phyloP scores from a whole-genome alignment of 2,888 invertebrate genomes.

The Eremobia ochroleuca region DNA sequence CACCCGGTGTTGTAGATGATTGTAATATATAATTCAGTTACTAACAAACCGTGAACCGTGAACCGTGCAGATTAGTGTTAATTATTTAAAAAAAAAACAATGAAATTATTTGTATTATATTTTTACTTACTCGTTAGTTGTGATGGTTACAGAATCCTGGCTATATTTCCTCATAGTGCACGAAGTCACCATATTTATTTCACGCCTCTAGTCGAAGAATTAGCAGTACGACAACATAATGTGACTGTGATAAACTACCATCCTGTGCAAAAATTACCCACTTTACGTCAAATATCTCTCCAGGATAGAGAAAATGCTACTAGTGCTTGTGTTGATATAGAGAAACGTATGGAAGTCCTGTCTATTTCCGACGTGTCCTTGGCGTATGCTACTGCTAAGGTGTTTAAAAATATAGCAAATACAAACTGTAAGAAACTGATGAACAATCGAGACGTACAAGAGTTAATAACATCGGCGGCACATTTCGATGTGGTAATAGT shows the following conservation, averaged over 20 bases:
- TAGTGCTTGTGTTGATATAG: conserved; percentile 40
- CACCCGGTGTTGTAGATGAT: background rate
- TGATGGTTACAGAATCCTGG: conserved; percentile 69
- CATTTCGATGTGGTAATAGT: conserved; percentile 90
- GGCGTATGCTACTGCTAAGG: conserved; percentile 43
- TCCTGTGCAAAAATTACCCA: conserved; percentile 75
- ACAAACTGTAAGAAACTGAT: conserved; percentile 70
- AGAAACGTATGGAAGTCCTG: conserved; percentile 37
- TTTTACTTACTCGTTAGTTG: conserved; percentile 33
- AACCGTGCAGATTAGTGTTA: background rate
- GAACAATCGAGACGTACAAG: conserved; percentile 64
- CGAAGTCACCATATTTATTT: conserved; percentile 73
- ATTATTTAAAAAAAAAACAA: conserved; percentile 21
- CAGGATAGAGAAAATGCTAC: conserved; percentile 49
- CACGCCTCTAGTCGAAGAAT: conserved; percentile 63
- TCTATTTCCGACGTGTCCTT: conserved; percentile 51
- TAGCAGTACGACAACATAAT: conserved; percentile 76
- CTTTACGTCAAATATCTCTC: conserved; percentile 78
- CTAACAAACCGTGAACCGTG: background rate
- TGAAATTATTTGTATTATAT: conserved; percentile 25
- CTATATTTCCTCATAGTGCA: conserved; percentile 74
- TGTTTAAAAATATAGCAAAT: conserved; percentile 58
- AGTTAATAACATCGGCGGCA: conserved; percentile 69
- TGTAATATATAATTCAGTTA: background rate
- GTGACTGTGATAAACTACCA: conserved; percentile 79